Base-by-base conservation (phyloP, 2,113 vertebrate genomes). In the Percina caprodes region DNA sequence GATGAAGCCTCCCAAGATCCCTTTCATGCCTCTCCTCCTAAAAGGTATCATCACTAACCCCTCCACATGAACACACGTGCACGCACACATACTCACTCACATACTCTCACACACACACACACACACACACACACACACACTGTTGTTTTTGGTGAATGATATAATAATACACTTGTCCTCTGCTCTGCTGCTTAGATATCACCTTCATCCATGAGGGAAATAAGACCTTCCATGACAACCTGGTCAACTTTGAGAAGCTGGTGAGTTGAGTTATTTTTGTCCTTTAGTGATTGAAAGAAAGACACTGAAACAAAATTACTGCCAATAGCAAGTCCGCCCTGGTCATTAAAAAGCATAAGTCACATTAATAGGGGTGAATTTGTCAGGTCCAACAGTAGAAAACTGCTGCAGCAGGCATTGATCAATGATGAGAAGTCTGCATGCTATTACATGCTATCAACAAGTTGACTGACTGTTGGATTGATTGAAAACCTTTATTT, bases 151-250 rank as follows among this genome's bases (percentile, higher is more conserved):
- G 21, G 4, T 59, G 24, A 76, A 54, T 33, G 3, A 61, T 16
- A 46, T 75, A 30, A 46, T 75, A 30, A 82, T 55, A 30, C 5
- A 18, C 12, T 61, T 33, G 6, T 75, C 24, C 60, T 16, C 65
- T 86, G 24, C 67, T 94, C 92, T 42, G 39, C 39, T 42, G 39
- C 39, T 80, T 90, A 99, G 98, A 99, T 92, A 97, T 99, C 87
- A 99, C 98, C 23, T 99, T 99, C 85, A 99, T 99, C 91, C 97
- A 99, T 4, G 98, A 99, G 94, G 98, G 98, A 92, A 99, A 99
- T 92, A 99, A 99, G 94, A 99, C 98, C 0, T 99, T 99, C 93
- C 95, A 99, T 87, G 98, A 99, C 94, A 99, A 99, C 94, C 96
- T 99, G 75, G 98, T 99, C 93, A 99, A 99, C 88, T 99, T 99